These are phyloP conservation scores for Philereme vetulata DNA, from an alignment of 2,888 invertebrate genomes.

Conservation along the genomic window DNA sequence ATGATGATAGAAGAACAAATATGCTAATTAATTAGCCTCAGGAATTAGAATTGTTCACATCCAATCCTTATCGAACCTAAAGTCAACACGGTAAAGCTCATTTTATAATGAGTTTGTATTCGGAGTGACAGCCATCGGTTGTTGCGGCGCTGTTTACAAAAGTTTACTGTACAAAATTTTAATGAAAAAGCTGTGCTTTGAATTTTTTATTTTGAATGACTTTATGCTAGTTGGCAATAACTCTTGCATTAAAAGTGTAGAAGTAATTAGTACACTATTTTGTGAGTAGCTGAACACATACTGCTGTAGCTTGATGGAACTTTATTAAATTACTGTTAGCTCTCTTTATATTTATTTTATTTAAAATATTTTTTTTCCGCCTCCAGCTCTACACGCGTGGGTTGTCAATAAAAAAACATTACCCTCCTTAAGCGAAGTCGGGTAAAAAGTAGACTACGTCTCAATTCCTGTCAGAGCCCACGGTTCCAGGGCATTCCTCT, in stretches of 20 bases:
- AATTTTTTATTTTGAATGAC: slow-evolving; percentile 21
- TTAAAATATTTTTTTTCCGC: no score
- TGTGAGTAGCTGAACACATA: slow-evolving; percentile 6
- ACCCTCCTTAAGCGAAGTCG: no score
- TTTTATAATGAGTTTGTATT: background rate
- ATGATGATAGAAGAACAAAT: no score
- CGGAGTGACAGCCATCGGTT: slow-evolving; percentile 4
- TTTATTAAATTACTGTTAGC: background rate
- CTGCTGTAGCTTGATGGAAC: slow-evolving; percentile 4
- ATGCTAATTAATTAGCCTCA: no score
- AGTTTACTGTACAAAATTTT: slow-evolving; percentile 2
- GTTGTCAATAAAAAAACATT: no score
- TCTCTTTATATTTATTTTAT: background rate
- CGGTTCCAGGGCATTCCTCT: no score
- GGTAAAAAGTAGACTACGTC: no score
- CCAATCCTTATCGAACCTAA: no score
- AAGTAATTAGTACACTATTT: slow-evolving; percentile 12
- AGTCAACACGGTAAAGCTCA: background rate
- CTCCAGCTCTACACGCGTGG: no score
- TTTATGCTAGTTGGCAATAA: slow-evolving; percentile 14
- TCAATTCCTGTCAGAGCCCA: no score
- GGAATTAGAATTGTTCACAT: no score
- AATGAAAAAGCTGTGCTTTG: slow-evolving; percentile 27
- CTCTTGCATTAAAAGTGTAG: slow-evolving; percentile 5
- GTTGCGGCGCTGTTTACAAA: slow-evolving; percentile 8